Percentiles rank a stretch among this genome's conserved stretches.
Evolutionary conservation across 2,797 vertebrate genomes (phyloP).

Genomic region (Sebastes cheni): DNA sequence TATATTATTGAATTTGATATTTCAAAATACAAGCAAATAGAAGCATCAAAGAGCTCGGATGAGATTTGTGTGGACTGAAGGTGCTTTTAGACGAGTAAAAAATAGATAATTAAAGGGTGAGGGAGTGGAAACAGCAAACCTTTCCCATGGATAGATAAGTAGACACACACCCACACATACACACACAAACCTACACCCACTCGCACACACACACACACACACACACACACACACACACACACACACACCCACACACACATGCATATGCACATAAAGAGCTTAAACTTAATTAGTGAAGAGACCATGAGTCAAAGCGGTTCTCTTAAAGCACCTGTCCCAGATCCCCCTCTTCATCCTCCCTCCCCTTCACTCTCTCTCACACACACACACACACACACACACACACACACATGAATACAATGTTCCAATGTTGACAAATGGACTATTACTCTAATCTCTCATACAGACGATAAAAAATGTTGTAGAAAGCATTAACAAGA

Average conservation of each 20-base stretch:
- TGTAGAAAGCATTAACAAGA: neutral
- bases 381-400: constrained; percentile 4
- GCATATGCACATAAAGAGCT: constrained; percentile 68
- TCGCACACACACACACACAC: neutral
- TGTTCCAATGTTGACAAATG: constrained; percentile 3
- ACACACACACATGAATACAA: neutral
- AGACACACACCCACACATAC: neutral
- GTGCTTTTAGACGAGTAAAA: neutral
- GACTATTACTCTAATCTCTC: neutral
- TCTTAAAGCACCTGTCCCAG: constrained; percentile 80
- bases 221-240: neutral
- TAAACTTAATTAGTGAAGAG: constrained; percentile 83
- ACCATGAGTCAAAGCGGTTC: constrained; percentile 76
- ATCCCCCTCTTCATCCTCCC: constrained; percentile 26
- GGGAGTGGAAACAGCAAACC: constrained; percentile 38
- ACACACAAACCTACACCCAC: neutral
- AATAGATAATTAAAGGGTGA: constrained; percentile 14
- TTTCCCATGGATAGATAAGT: constrained; percentile 60
- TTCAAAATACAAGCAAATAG: neutral
- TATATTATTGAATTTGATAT: neutral
- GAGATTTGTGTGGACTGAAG: neutral
- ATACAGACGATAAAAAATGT: neutral
- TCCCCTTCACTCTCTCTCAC: neutral
- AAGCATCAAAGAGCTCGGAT: neutral
- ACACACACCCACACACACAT: constrained; percentile 19